Base-by-base conservation (phyloP, 2,888 invertebrate genomes). In the Axea sp. region DNA sequence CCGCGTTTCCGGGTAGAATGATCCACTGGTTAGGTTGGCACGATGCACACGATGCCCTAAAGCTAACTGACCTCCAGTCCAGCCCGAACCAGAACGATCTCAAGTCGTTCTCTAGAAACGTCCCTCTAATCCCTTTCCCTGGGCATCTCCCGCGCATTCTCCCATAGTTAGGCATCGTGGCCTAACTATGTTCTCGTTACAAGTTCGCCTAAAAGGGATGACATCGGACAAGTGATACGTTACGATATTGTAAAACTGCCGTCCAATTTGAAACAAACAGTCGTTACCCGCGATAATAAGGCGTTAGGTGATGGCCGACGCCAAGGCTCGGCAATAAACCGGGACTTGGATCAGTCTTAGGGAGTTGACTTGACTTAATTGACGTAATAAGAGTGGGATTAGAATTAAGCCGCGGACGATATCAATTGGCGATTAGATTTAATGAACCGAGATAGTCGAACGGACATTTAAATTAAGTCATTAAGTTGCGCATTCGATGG, bases 21-120 rank as follows among this genome's bases (percentile, higher is more conserved):
- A 82, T 81, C 78, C 80, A 72, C 77, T 75, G 79, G 80, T 80
- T 80, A 77, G 82, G 82, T 82, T 80, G 79, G 86, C 86, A 86
- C 86, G 82, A 82, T 78, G 79, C 77, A 82, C 83, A 83, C 82
- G 86, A 87, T 86, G 86, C 86, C 86, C 86, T 82, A 86, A 84
- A 86, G 86, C 86, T 78, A 83, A 79, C 84, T 87, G 86, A 86
- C 86, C 86, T 84, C 83, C 69, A 80, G 82, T 79, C 79, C 77
- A 75, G 76, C 47, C 73, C 69, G 65, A 68, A 67, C 80, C 81
- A 81, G 80, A 76, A 76, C 77, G 55, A 75, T 69, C 31, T 53
- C 75, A 69, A 74, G 78, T 68, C 76, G 68, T 17, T 79, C 28
- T 79, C 78, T 64, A 80, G 78, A 79, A 81, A 78, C 82, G 82